These are phyloP conservation scores for Pteruthius melanotis DNA, from an alignment of 2,113 vertebrate genomes.

Conservation along the genomic window DNA sequence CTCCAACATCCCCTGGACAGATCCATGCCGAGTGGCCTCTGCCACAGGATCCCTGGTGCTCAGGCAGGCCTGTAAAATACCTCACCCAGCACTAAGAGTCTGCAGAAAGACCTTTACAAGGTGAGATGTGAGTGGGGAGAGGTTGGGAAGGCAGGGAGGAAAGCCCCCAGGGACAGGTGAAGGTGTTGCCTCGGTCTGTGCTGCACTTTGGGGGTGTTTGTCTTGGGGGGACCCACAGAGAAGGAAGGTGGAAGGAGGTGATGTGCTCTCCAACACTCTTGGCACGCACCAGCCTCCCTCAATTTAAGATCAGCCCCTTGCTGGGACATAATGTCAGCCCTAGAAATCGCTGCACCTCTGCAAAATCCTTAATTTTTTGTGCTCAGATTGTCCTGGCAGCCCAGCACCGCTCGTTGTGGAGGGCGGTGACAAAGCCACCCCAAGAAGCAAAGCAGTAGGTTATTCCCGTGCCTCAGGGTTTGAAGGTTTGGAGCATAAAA, in stretches of 20 bases:
- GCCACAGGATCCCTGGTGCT: background rate
- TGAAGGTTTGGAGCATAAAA: background rate
- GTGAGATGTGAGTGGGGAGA: background rate
- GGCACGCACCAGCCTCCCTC: background rate
- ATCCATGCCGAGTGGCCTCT: accelerated
- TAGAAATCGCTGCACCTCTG: accelerated
- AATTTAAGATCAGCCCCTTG: background rate
- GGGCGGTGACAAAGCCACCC: background rate
- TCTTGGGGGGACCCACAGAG: background rate
- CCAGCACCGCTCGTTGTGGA: accelerated
- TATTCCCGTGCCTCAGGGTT: background rate
- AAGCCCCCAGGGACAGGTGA: accelerated
- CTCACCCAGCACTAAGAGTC: background rate
- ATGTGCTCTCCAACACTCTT: background rate
- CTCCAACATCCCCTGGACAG: background rate
- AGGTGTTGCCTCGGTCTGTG: accelerated
- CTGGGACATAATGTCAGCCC: background rate
- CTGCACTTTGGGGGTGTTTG: background rate
- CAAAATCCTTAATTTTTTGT: background rate
- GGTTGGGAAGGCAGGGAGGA: accelerated
- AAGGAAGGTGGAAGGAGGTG: accelerated
- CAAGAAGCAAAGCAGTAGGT: background rate
- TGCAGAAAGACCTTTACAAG: background rate
- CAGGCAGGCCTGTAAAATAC: background rate
- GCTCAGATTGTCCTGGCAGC: background rate